Evolutionary conservation across 2,888 invertebrate genomes (phyloP).

Genomic region (Craniophora ligustri): DNA sequence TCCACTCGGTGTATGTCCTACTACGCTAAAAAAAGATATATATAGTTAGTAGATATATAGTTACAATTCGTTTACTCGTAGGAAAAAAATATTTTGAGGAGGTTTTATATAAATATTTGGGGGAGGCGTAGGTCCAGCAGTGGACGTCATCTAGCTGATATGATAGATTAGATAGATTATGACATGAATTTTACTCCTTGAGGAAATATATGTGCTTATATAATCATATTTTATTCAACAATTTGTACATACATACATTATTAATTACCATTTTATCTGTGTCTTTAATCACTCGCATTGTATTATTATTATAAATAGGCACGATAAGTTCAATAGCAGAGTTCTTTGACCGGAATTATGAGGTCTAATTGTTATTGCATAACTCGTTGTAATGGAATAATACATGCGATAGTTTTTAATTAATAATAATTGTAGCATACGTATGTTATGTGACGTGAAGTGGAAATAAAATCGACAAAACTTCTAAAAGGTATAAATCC

Average conservation of each 20-base stretch:
- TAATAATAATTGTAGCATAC: neutral
- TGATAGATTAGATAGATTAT: too few relatives aligned
- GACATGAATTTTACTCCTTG: neutral
- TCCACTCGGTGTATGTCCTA: too few relatives aligned
- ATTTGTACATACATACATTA: too few relatives aligned
- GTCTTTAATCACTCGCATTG: neutral
- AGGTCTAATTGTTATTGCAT: neutral
- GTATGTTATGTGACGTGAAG: too few relatives aligned
- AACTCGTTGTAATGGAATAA: neutral
- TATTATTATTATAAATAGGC: neutral
- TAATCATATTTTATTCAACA: too few relatives aligned
- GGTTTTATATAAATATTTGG: too few relatives aligned
- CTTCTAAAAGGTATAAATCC: too few relatives aligned
- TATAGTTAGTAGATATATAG: too few relatives aligned
- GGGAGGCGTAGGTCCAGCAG: too few relatives aligned
- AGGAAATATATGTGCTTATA: neutral
- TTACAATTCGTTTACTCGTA: neutral
- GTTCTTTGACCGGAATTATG: constrained; percentile 1
- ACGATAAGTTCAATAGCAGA: constrained; percentile 2
- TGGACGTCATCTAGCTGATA: too few relatives aligned
- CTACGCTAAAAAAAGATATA: too few relatives aligned
- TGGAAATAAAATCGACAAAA: neutral
- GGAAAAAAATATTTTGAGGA: neutral
- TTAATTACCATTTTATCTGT: neutral
- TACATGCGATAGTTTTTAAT: neutral